These are phyloP conservation scores for Tetragonula carbonaria DNA, from an alignment of 2,888 invertebrate genomes.

Conservation along the genomic window DNA sequence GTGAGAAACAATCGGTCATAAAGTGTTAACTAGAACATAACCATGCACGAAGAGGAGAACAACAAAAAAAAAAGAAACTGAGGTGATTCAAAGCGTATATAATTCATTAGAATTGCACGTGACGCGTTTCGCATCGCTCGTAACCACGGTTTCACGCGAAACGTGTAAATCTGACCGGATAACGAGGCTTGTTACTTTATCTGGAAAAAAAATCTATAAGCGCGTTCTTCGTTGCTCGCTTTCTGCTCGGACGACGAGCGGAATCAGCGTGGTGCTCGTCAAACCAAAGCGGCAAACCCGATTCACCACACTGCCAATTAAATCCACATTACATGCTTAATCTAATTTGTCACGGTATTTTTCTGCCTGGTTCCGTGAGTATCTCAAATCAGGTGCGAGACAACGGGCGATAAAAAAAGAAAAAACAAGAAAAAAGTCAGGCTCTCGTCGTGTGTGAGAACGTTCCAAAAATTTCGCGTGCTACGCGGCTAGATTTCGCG, in stretches of 20 bases:
- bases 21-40: conserved; percentile 3
- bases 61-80: neutral
- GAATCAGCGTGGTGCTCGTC: conserved; percentile 41
- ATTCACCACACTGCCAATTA: conserved; percentile 55
- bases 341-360: conserved; percentile 61
- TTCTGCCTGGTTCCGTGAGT: conserved; percentile 30
- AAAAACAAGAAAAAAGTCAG: neutral
- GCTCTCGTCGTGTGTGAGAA: neutral
- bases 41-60: neutral
- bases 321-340: conserved; percentile 53
- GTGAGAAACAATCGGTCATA: conserved; percentile 13
- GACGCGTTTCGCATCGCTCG: neutral
- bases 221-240: conserved; percentile 24
- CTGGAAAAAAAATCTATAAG: conserved; percentile 42
- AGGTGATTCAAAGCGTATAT: neutral
- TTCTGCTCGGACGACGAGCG: conserved; percentile 37
- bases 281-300: conserved; percentile 42
- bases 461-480: conserved; percentile 1
- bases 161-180: conserved; percentile 41
- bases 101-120: conserved; percentile 18
- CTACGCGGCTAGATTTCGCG: conserved; percentile 33
- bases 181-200: conserved; percentile 52
- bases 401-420: neutral
- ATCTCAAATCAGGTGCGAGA: conserved; percentile 8
- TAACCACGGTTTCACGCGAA: conserved; percentile 22